These are phyloP conservation scores for Stenolophus ochropezus DNA, from an alignment of 2,888 invertebrate species.

Conservation along the genomic window DNA sequence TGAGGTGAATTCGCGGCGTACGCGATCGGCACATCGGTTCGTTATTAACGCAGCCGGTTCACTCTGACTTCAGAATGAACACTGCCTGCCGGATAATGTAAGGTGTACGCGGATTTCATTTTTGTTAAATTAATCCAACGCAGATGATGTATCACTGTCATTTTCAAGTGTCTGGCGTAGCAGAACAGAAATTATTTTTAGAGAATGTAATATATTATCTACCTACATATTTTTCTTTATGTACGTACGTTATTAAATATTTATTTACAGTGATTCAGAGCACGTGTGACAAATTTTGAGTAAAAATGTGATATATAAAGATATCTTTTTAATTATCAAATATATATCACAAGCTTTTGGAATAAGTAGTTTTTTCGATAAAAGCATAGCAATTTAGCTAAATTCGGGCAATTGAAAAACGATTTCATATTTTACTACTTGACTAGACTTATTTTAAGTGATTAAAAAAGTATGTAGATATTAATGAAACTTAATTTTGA, in stretches of 20 bases:
- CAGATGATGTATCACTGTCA: background rate
- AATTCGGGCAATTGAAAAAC: too few relatives aligned
- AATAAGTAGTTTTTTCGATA: too few relatives aligned
- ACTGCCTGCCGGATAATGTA: background rate
- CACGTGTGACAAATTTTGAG: too few relatives aligned
- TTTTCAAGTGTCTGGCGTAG: background rate
- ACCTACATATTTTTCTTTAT: background rate
- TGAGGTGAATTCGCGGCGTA: background rate
- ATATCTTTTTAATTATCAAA: too few relatives aligned
- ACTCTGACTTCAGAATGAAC: background rate
- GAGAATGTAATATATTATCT: background rate
- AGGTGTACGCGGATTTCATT: background rate
- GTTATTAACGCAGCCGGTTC: background rate
- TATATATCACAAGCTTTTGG: too few relatives aligned
- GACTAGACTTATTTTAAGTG: too few relatives aligned
- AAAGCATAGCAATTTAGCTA: too few relatives aligned
- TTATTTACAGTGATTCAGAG: background rate
- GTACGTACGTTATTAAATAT: background rate
- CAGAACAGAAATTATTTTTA: background rate
- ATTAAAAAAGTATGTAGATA: too few relatives aligned
- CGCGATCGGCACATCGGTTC: conserved; percentile 7
- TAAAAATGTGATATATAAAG: too few relatives aligned
- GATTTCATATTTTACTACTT: too few relatives aligned
- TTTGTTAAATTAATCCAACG: background rate
- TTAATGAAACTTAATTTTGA: too few relatives aligned